A percentile compares a stretch with the other conserved stretches of the same genome.
These are phyloP conservation scores for Euspilapteryx auroguttella DNA, from an alignment of 2,888 invertebrate species.

Conservation along the genomic window DNA sequence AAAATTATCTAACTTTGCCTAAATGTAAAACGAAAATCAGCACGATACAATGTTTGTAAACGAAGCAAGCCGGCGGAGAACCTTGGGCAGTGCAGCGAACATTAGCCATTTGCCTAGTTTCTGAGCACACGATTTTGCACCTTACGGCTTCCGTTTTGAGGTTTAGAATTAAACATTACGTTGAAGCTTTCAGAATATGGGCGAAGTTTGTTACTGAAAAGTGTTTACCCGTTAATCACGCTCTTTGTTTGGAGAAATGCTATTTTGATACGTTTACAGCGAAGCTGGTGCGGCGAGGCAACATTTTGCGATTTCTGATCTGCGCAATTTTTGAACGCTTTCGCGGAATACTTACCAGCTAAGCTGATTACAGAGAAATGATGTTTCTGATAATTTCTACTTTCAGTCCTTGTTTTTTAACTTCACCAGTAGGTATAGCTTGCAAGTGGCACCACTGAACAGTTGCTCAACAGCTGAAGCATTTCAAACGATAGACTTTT, in stretches of 20 bases:
- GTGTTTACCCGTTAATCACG: conserved; percentile 56
- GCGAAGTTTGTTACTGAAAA: conserved; percentile 11
- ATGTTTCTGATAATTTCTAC: too few relatives aligned
- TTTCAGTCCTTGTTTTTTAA: too few relatives aligned
- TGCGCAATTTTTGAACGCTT: too few relatives aligned
- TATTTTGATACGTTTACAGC: conserved; percentile 47
- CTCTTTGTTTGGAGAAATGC: conserved; percentile 51
- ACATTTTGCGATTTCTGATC: neutral
- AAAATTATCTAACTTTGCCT: conserved; percentile 43
- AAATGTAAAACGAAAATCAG: conserved; percentile 37
- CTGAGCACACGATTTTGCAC: neutral
- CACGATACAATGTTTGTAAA: conserved; percentile 42
- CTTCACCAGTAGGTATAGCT: too few relatives aligned
- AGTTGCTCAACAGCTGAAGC: too few relatives aligned
- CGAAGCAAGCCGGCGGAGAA: conserved; percentile 21
- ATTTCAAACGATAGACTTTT: too few relatives aligned
- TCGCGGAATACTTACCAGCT: too few relatives aligned
- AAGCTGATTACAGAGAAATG: too few relatives aligned
- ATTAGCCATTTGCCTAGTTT: conserved; percentile 20
- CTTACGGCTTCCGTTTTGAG: too few relatives aligned
- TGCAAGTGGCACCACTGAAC: too few relatives aligned
- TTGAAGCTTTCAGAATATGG: neutral
- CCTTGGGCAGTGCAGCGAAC: conserved; percentile 46
- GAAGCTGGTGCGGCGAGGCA: conserved; percentile 23
- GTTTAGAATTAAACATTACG: too few relatives aligned